These are phyloP conservation scores for Catostomus latipinnis DNA, from an alignment of 2,797 vertebrate genomes.

Conservation along the genomic window DNA sequence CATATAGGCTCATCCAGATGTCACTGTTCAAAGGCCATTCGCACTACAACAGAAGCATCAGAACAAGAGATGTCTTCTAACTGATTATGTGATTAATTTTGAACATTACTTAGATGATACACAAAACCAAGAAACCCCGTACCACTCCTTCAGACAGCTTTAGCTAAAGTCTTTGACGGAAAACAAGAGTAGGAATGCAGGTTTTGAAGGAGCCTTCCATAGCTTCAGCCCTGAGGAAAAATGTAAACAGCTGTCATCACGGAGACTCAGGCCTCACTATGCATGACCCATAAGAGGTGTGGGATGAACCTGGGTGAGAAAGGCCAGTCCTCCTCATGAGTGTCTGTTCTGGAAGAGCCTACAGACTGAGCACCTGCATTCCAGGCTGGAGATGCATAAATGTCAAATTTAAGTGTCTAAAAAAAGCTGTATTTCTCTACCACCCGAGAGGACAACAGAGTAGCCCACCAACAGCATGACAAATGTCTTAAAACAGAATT, in stretches of 20 bases:
- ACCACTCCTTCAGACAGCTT: background rate
- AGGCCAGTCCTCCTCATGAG: slow-evolving; percentile 31
- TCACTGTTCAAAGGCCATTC: background rate
- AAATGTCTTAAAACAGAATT: background rate
- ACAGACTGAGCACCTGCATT: slow-evolving; percentile 39
- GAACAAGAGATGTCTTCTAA: background rate
- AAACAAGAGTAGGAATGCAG: slow-evolving; percentile 1
- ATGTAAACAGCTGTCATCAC: slow-evolving; percentile 48
- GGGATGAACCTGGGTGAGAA: slow-evolving; percentile 24
- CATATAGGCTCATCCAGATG: background rate
- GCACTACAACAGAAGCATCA: background rate
- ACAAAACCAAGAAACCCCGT: background rate
- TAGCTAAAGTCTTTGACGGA: background rate
- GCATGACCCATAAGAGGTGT: slow-evolving; percentile 29
- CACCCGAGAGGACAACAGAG: slow-evolving; percentile 15
- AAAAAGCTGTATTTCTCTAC: background rate
- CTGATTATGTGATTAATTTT: background rate
- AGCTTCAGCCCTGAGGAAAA: slow-evolving; percentile 19
- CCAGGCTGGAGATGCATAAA: slow-evolving; percentile 27
- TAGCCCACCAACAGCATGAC: background rate
- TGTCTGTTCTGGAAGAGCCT: slow-evolving; percentile 34
- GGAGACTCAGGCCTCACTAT: slow-evolving; percentile 27
- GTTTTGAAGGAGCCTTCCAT: background rate
- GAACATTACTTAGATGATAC: background rate
- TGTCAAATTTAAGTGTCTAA: slow-evolving; percentile 31